Conservation (phyloP, 2,797 vertebrate species). For the Trematomus bernacchii region DNA sequence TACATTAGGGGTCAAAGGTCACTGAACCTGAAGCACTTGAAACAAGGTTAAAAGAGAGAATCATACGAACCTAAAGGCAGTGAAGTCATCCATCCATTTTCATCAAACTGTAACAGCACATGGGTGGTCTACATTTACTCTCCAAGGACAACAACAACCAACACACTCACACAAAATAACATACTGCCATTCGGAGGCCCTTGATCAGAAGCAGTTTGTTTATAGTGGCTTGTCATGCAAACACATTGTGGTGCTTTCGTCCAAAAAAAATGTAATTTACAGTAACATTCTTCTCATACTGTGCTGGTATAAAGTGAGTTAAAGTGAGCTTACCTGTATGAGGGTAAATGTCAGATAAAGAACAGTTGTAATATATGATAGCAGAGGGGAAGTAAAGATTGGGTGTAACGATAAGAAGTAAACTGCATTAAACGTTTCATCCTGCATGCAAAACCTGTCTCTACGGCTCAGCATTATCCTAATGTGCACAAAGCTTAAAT, state of each 20-base stretch:
- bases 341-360: conserved; percentile 48
- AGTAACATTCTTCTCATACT: conserved; percentile 81
- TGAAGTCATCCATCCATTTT: conserved; percentile 70
- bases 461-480: conserved; percentile 52
- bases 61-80: conserved; percentile 78
- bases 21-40: conserved; percentile 84
- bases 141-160: conserved; percentile 40
- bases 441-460: conserved; percentile 54
- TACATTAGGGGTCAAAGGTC: conserved; percentile 83
- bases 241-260: conserved; percentile 60
- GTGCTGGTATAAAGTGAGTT: conserved; percentile 80
- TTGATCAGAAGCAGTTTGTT: conserved; percentile 54
- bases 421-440: conserved; percentile 57
- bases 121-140: conserved; percentile 35
- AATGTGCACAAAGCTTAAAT: conserved; percentile 78
- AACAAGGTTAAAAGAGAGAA: conserved; percentile 74
- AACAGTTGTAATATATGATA: conserved; percentile 37
- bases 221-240: conserved; percentile 71
- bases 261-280: conserved; percentile 56
- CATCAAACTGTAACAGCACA: conserved; percentile 57
- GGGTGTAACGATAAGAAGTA: conserved; percentile 29
- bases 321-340: conserved; percentile 63
- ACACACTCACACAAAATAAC: conserved; percentile 58
- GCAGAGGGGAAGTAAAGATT: conserved; percentile 40
- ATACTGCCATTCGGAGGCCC: conserved; percentile 65